Evolutionary conservation across 2,113 vertebrate species (phyloP).

Genomic region (Holacanthus passer): DNA sequence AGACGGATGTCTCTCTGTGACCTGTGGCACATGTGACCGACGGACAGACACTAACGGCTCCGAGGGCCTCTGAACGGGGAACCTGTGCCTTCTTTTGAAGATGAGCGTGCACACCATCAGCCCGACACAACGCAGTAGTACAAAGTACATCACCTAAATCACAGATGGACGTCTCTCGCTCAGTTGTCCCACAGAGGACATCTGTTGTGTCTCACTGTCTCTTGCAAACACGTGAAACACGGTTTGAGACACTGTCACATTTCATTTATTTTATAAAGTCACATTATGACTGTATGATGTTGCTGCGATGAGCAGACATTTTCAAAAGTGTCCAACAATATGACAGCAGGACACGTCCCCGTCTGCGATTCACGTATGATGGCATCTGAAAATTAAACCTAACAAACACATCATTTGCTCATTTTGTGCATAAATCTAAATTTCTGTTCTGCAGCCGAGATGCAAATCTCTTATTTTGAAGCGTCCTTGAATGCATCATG

Average conservation of each 20-base stretch:
- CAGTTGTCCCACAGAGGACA: too few relatives aligned
- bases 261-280: too few relatives aligned
- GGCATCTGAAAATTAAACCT: not conserved
- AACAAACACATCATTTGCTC: not conserved
- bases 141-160: too few relatives aligned
- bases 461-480: not conserved
- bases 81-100: conserved; percentile 36
- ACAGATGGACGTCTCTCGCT: too few relatives aligned
- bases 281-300: not conserved
- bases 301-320: too few relatives aligned
- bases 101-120: conserved; percentile 50
- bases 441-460: not conserved
- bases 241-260: too few relatives aligned
- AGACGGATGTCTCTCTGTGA: too few relatives aligned
- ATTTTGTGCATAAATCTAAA: not conserved
- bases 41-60: conserved; percentile 9
- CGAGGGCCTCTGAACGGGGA: conserved; percentile 23
- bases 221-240: too few relatives aligned
- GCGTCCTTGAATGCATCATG: conserved; percentile 13
- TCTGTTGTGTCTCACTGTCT: too few relatives aligned
- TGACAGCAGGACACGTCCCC: not conserved
- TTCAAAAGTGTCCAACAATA: not conserved
- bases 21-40: too few relatives aligned
- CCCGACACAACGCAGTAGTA: conserved; percentile 31
- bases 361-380: not conserved